Percentiles rank a stretch among this genome's conserved stretches.
Evolutionary conservation across 1,140 invertebrate genomes (phyloP).

Genomic region (Zeugodacus cucurbitae): DNA sequence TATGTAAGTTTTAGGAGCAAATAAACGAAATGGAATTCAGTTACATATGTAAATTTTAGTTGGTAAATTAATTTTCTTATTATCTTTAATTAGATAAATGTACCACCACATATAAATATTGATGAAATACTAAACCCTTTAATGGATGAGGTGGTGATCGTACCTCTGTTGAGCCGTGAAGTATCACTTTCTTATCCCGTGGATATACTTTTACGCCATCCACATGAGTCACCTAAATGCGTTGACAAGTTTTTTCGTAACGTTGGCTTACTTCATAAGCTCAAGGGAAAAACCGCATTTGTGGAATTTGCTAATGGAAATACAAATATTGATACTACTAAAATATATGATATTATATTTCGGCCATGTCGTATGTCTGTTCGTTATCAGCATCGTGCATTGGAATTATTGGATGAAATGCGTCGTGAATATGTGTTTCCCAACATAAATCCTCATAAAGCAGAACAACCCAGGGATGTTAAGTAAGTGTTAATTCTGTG

Average conservation of each 20-base stretch:
- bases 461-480: neutral
- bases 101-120: conserved; percentile 3
- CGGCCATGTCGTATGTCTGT: conserved; percentile 50
- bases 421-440: conserved; percentile 57
- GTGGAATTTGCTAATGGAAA: neutral
- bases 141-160: conserved; percentile 55
- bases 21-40: neutral
- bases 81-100: neutral
- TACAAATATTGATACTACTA: conserved; percentile 44
- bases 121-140: conserved; percentile 44
- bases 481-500: neutral
- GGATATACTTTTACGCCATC: conserved; percentile 48
- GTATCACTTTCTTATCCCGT: conserved; percentile 45
- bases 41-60: too few relatives aligned
- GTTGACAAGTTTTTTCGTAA: conserved; percentile 23
- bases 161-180: conserved; percentile 50
- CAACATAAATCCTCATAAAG: neutral
- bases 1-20: neutral
- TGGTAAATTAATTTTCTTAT: too few relatives aligned
- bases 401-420: conserved; percentile 49
- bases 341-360: conserved; percentile 48
- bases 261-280: conserved; percentile 48
- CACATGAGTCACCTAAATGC: conserved; percentile 43
- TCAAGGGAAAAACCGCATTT: conserved; percentile 43
- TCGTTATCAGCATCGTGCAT: conserved; percentile 54